A percentile compares a stretch with the other conserved stretches of the same genome.
phyloP scores from a whole-genome alignment of 2,113 vertebrate species.

The Callipepla squamata region DNA sequence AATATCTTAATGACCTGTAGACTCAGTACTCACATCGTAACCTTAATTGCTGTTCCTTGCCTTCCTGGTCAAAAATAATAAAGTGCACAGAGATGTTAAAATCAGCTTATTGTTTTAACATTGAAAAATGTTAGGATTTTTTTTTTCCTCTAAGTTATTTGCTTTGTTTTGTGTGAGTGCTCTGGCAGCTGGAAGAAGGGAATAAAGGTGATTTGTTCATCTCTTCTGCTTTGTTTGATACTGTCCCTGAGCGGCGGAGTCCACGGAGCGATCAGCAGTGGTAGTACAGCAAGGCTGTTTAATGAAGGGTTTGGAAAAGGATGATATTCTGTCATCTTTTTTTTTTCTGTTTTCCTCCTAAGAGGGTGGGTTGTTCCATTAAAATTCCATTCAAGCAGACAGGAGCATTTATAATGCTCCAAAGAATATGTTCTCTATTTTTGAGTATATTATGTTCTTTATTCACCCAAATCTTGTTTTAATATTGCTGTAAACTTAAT shows the following conservation, averaged over 20 bases:
- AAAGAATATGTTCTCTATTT: conserved; percentile 60
- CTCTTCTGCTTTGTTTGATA: background rate
- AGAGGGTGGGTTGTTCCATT: conserved; percentile 51
- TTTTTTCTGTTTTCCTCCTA: background rate
- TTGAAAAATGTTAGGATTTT: background rate
- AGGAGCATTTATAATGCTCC: conserved; percentile 59
- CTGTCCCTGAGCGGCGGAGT: background rate
- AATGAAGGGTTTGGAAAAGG: conserved; percentile 12
- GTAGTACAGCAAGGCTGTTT: conserved; percentile 9
- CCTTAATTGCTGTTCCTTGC: background rate
- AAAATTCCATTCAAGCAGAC: conserved; percentile 67
- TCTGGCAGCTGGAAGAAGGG: background rate
- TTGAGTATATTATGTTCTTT: conserved; percentile 71
- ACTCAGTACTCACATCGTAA: background rate
- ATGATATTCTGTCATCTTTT: conserved; percentile 29
- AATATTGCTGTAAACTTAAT: conserved; percentile 77
- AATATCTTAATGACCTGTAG: rapidly evolving
- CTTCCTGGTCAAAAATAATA: background rate
- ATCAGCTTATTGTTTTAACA: background rate
- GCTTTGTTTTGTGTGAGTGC: background rate
- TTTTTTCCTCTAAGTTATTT: background rate
- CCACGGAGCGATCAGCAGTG: background rate
- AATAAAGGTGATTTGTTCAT: background rate
- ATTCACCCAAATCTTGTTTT: conserved; percentile 76
- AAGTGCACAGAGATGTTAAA: background rate